Evolutionary conservation across 2,113 vertebrate genomes (phyloP).

Genomic region (Lasiurus cinereus): DNA sequence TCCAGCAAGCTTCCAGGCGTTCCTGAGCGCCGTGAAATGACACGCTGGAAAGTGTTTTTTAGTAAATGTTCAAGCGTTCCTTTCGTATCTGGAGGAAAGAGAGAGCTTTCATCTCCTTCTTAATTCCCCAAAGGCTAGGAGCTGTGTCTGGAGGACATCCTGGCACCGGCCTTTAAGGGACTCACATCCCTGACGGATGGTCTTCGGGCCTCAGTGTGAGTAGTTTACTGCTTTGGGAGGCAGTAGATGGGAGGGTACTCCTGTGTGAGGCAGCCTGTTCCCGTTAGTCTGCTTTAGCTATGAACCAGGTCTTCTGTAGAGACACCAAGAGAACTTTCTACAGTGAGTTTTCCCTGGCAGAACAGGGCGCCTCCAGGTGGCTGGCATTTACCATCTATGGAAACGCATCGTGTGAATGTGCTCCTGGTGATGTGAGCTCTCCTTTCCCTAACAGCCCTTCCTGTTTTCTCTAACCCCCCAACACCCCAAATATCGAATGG

Average conservation of each 20-base stretch:
- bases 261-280: neutral
- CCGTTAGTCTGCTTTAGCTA: neutral
- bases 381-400: neutral
- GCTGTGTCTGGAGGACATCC: neutral
- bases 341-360: neutral
- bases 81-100: neutral
- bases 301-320: neutral
- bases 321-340: neutral
- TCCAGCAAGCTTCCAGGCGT: neutral
- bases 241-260: neutral
- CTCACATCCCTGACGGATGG: no score
- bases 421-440: neutral
- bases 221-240: neutral
- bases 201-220: neutral
- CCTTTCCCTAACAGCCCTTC: neutral
- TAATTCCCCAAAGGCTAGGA: neutral
- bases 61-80: neutral
- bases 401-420: neutral
- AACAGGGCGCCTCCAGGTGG: neutral
- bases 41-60: neutral
- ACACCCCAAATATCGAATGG: neutral
- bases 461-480: neutral
- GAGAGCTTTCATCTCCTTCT: no score
- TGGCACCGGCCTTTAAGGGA: neutral
- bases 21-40: neutral